Evolutionary conservation across 2,888 invertebrate species (phyloP), one percentile per base, ranked within the genome.

Genomic region (Malacosoma neustria): DNA sequence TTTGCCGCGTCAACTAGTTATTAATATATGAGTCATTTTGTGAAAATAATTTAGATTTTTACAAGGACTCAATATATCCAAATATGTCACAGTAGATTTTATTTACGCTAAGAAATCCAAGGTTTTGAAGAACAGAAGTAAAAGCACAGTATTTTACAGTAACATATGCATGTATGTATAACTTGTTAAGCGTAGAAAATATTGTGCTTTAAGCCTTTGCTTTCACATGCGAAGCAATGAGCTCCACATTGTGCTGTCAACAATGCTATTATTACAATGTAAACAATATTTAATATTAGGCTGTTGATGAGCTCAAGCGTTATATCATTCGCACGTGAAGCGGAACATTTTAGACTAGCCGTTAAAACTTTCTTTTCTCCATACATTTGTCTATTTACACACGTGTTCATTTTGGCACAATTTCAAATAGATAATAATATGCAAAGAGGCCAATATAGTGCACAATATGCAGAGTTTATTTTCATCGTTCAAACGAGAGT

Each of bases 371-470:
- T 22, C 5, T 22, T 22, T 22, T 7, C 5, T 22, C 9, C 6
- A 22, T 2, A 22, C 9, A 22, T 22, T 7, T 7, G 3, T n/a
- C 6, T 22, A 22, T n/a, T 31, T 0, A 63, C 63, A 61, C 64
- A 66, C 55, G 57, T 61, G 68, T 47, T 58, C 51, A 42, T 61
- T 69, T 65, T 77, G 80, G 80, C 79, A 70, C 53, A 46, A 51
- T 54, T 61, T 74, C 76, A 75, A 73, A 57, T 73, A 73, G 57
- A 58, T 51, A 56, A 61, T 54, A 48, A 42, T 33, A 43, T 57
- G 54, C 46, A 58, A 54, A 57, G 52, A 57, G 42, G 40, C 30
- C 4, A 30, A 38, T 34, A n/a, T 29, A 11, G 37, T 33, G 33
- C n/a, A 33, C 29, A 15, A 9, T 34, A 30, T 34, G 33, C 11